Conservation (phyloP, 2,888 invertebrate genomes). For the Fabriciana adippe region DNA sequence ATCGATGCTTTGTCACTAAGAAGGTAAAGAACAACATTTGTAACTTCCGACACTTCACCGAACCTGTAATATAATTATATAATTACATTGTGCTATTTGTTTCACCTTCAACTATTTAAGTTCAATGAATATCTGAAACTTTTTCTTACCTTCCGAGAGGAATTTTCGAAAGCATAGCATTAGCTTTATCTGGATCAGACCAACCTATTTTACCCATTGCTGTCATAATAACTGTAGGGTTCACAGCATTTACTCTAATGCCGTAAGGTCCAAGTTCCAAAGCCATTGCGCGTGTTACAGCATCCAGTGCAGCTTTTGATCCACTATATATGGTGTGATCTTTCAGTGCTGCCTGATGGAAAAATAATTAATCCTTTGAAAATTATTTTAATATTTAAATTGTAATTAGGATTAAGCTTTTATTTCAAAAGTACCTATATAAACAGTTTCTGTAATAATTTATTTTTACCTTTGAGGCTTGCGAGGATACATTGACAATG, state of each 20-base stretch:
- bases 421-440: neutral
- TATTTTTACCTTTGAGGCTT: slow-evolving; percentile 86
- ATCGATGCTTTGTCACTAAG: slow-evolving; percentile 87
- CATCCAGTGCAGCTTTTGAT: slow-evolving; percentile 95
- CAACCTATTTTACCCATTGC: slow-evolving; percentile 93
- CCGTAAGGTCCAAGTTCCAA: slow-evolving; percentile 92
- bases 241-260: slow-evolving; percentile 95
- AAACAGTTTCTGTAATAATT: too few species aligned
- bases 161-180: slow-evolving; percentile 89
- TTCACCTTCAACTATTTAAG: neutral
- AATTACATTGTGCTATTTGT: neutral
- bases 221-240: slow-evolving; percentile 97
- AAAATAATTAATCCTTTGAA: slow-evolving; percentile 4
- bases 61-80: slow-evolving; percentile 57
- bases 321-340: slow-evolving; percentile 93
- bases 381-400: neutral
- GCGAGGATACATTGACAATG: slow-evolving; percentile 96
- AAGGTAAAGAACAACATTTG: slow-evolving; percentile 87
- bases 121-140: neutral
- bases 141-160: slow-evolving; percentile 89
- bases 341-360: slow-evolving; percentile 83
- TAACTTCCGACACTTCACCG: slow-evolving; percentile 89
- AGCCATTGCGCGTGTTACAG: slow-evolving; percentile 91
- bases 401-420: too few species aligned
- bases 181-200: slow-evolving; percentile 90